These are phyloP conservation scores for Euproctis similis DNA, from an alignment of 2,888 invertebrate genomes.

Conservation along the genomic window DNA sequence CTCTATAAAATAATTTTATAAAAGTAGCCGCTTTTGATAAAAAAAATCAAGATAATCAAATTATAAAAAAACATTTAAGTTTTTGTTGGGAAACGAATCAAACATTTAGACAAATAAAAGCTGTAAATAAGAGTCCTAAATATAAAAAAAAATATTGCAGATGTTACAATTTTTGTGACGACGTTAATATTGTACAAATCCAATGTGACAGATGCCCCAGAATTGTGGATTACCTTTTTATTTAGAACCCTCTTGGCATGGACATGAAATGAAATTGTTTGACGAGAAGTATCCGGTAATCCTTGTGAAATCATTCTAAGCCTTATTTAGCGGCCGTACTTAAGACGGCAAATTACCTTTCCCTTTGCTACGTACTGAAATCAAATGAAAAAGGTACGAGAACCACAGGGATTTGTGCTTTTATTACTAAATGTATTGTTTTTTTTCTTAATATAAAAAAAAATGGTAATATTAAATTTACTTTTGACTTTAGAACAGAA, in stretches of 20 bases:
- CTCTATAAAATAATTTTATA: too few species aligned
- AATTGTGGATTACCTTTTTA: slow-evolving; percentile 1
- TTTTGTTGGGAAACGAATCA: too few species aligned
- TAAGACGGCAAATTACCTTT: slow-evolving; percentile 1
- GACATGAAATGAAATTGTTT: slow-evolving; percentile 1
- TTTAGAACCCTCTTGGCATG: slow-evolving; percentile 1
- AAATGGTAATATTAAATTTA: too few species aligned
- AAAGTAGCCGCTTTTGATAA: too few species aligned
- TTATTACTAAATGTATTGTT: too few species aligned
- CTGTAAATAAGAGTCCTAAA: too few species aligned
- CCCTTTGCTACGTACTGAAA: not conserved
- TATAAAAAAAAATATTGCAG: not conserved
- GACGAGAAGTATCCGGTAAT: not conserved
- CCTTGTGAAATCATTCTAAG: slow-evolving; percentile 1
- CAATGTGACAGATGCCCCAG: not conserved
- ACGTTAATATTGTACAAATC: not conserved
- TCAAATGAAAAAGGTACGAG: not conserved
- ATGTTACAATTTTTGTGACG: not conserved
- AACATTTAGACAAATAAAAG: too few species aligned
- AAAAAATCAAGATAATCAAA: too few species aligned
- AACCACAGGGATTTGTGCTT: not conserved
- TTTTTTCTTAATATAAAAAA: too few species aligned
- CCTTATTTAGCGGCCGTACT: slow-evolving; percentile 1
- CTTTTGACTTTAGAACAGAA: too few species aligned
- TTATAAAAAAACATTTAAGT: too few species aligned